Conservation (phyloP, 2,797 vertebrate genomes). For the Falco columbarius region DNA sequence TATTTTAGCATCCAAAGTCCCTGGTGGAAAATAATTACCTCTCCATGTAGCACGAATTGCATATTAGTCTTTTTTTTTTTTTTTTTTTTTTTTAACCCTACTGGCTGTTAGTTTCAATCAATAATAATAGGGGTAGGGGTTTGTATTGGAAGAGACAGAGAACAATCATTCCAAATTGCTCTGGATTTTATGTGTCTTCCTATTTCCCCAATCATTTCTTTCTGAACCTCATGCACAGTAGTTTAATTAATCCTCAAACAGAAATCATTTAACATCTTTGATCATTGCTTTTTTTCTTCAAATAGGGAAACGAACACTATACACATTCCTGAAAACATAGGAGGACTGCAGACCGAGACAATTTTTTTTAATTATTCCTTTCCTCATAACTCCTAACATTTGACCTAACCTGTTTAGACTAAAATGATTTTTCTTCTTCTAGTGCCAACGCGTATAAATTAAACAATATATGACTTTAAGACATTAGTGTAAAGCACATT, state of each 20-base stretch:
- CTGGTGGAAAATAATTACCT: neutral
- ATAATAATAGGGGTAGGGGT: neutral
- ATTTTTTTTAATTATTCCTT: neutral
- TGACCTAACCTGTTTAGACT: neutral
- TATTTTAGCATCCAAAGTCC: neutral
- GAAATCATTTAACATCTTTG: neutral
- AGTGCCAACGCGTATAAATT: neutral
- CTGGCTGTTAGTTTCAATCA: neutral
- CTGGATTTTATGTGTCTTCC: neutral
- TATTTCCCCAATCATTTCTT: neutral
- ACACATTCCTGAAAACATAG: neutral
- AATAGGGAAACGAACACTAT: neutral
- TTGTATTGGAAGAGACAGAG: neutral
- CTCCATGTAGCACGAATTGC: neutral
- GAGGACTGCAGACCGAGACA: neutral
- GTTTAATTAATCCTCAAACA: conserved; percentile 11
- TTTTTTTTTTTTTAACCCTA: neutral
- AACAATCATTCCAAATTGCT: neutral
- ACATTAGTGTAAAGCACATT: neutral
- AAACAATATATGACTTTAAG: neutral
- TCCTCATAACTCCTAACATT: neutral
- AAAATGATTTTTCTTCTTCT: neutral
- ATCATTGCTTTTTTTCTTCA: neutral
- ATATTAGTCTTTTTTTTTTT: neutral
- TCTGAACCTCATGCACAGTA: neutral